Percentiles rank a stretch among this genome's conserved stretches.
phyloP scores from a whole-genome alignment of 2,797 vertebrate genomes.

The Chaenodraco wilsoni region DNA sequence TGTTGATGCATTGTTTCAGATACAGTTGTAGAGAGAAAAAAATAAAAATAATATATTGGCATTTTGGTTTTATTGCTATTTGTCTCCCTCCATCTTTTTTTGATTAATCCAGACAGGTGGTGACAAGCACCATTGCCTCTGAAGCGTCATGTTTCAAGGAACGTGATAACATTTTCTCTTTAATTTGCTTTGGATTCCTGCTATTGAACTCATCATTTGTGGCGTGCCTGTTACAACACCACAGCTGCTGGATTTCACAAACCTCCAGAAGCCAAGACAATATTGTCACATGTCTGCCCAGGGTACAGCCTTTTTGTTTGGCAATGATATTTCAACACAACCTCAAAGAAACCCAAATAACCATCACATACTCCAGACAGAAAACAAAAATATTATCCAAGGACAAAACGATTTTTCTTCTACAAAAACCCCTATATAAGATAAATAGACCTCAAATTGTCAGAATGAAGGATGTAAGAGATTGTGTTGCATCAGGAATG shows the following conservation, averaged over 20 bases:
- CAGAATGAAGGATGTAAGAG: not conserved
- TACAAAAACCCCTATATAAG: not conserved
- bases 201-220: slow-evolving; percentile 17
- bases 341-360: slow-evolving; percentile 9
- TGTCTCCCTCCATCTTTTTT: slow-evolving; percentile 55
- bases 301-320: slow-evolving; percentile 20
- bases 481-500: not conserved
- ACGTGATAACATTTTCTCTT: slow-evolving; percentile 41
- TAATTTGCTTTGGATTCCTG: slow-evolving; percentile 59
- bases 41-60: slow-evolving; percentile 36
- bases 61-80: slow-evolving; percentile 74
- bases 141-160: slow-evolving; percentile 17
- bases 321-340: not conserved
- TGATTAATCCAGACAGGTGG: slow-evolving; percentile 63
- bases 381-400: slow-evolving; percentile 1
- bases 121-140: slow-evolving; percentile 37
- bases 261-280: slow-evolving; percentile 30
- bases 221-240: slow-evolving; percentile 4
- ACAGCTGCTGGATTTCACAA: slow-evolving; percentile 24
- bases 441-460: not conserved
- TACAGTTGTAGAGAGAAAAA: slow-evolving; percentile 39
- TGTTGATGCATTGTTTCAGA: slow-evolving; percentile 55
- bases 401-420: not conserved
- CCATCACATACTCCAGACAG: not conserved
- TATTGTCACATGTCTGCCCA: slow-evolving; percentile 24